Evolutionary conservation across 2,797 vertebrate genomes (phyloP).

Genomic region (Synaphobranchus kaupii): DNA sequence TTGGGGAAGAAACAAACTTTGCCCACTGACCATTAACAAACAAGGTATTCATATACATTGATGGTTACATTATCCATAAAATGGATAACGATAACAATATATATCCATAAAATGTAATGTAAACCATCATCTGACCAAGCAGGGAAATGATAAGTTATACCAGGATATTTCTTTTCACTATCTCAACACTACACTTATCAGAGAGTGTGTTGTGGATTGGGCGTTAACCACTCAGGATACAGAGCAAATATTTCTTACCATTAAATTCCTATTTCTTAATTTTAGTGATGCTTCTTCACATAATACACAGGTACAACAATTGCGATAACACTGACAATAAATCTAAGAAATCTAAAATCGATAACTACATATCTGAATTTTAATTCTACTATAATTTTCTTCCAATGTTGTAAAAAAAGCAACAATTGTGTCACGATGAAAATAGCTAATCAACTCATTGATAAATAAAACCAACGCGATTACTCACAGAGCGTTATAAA

Average conservation of each 20-base stretch:
- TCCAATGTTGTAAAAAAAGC: not conserved
- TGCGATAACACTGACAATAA: not conserved
- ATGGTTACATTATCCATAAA: not conserved
- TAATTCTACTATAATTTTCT: not conserved
- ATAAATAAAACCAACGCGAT: not conserved
- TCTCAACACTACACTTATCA: not conserved
- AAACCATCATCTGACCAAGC: not conserved
- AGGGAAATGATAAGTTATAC: not conserved
- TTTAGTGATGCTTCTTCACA: not conserved
- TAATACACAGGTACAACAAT: not conserved
- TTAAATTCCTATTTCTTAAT: not conserved
- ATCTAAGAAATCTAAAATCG: not conserved
- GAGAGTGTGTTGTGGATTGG: not conserved
- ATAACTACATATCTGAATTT: not conserved
- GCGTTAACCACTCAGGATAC: not conserved
- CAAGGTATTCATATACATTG: not conserved
- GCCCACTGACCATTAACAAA: not conserved
- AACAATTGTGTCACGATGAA: not conserved
- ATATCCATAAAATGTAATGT: too few relatives aligned
- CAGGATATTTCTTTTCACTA: not conserved
- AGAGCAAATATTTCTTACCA: not conserved
- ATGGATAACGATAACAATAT: too few relatives aligned
- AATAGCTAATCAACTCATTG: not conserved
- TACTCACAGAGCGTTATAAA: not conserved
- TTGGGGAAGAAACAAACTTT: conserved; percentile 5